Evolutionary conservation across 2,113 vertebrate genomes (phyloP), one percentile per base, ranked within the genome.

Genomic region (Octodon degus): DNA sequence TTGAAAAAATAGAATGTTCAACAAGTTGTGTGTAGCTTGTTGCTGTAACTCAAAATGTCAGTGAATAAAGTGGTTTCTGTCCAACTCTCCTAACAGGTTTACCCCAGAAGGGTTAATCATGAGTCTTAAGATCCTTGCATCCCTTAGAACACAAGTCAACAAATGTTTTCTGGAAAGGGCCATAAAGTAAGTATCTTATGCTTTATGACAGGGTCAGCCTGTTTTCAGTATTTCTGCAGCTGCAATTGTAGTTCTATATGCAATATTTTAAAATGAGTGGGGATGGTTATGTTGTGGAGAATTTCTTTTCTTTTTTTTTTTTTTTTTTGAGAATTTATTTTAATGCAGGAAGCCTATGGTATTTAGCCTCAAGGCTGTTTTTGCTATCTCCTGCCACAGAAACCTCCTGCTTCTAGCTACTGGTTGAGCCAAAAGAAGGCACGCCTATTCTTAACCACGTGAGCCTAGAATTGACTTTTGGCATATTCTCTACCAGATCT

Each of bases 11-110:
- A 40, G 2, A 68, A 22, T 77, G 19, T 87, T 95, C 82, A 90
- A 65, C 32, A 32, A 7, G n/a, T 24, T 37, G 19, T 76, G 27
- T 91, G 34, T 81, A 55, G 16, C 12, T 80, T 55, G 6, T 43
- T 70, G 12, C 86, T 62, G 8, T 80, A 80, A 94, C 50, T 86
- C 68, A 95, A 93, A 63, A 17, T 91, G 93, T 86, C 89, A 86
- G 17, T 84, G 37, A 72, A 16, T 81, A 70, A 65, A 93, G n/a
- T 55, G 89, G 30, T 84, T 55, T 50, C 58, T 92, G 81, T 93
- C 76, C 67, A 37, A 32, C 13, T 86, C 34, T 47, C 7, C 0
- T 27, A 77, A 86, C 20, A 68, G 40, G 76, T 83, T 87, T 87
- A 27, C n/a, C 70, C 77, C 60, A 6, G 11, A 94, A 25, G 6